Percentiles rank a stretch among this genome's conserved stretches.
These are phyloP conservation scores for Phenganax marumi DNA, from an alignment of 92 coral and sea anemone species.

Conservation along the genomic window DNA sequence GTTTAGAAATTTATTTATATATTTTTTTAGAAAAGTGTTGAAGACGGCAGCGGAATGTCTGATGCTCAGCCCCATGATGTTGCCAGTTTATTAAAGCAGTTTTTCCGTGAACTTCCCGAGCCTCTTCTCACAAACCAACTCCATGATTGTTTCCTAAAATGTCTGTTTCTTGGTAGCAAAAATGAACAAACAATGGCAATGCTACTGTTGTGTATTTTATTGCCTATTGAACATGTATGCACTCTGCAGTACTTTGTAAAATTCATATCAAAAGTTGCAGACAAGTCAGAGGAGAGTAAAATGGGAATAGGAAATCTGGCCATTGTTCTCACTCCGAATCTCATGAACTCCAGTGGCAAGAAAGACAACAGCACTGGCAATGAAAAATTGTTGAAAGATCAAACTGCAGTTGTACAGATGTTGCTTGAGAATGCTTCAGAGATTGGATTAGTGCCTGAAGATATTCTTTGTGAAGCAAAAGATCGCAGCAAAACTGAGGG, in stretches of 20 bases:
- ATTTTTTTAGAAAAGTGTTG: slow-evolving; percentile 70
- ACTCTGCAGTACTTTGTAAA: slow-evolving; percentile 78
- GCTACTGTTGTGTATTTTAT: slow-evolving; percentile 71
- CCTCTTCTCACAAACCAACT: slow-evolving; percentile 83
- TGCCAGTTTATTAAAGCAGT: slow-evolving; percentile 91
- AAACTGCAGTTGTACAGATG: slow-evolving; percentile 72
- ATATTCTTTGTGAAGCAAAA: slow-evolving; percentile 76
- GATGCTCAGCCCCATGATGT: slow-evolving; percentile 93
- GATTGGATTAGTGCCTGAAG: slow-evolving; percentile 84
- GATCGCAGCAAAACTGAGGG: slow-evolving; percentile 68
- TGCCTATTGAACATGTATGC: slow-evolving; percentile 76
- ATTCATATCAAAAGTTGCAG: slow-evolving; percentile 85
- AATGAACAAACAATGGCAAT: slow-evolving; percentile 68
- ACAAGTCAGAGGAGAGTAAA: slow-evolving; percentile 73
- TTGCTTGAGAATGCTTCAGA: slow-evolving; percentile 76
- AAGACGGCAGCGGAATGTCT: slow-evolving; percentile 68
- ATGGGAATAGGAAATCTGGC: slow-evolving; percentile 93
- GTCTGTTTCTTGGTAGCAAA: slow-evolving; percentile 68
- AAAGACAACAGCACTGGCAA: slow-evolving; percentile 67
- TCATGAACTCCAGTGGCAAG: slow-evolving; percentile 72
- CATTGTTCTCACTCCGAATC: slow-evolving; percentile 89
- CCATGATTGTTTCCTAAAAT: slow-evolving; percentile 79
- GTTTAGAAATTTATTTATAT: not conserved
- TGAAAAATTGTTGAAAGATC: slow-evolving; percentile 84
- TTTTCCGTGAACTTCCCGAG: slow-evolving; percentile 90